phyloP scores from a whole-genome alignment of 2,797 vertebrate genomes.

The Chiroxiphia lanceolata region DNA sequence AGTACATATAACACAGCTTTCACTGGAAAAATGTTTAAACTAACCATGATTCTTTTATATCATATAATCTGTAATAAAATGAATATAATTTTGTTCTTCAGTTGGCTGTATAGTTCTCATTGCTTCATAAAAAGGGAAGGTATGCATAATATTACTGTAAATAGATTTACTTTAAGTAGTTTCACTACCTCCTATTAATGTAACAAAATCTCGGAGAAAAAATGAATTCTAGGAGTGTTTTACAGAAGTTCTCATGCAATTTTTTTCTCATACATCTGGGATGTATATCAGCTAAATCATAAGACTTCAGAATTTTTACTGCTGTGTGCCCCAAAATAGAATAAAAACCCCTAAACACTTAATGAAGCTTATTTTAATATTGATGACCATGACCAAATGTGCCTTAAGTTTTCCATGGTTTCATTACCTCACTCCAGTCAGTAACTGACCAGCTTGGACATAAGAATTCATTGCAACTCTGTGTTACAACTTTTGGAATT shows the following conservation, averaged over 20 bases:
- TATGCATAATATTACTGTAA: not conserved
- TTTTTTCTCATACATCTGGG: not conserved
- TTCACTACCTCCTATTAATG: not conserved
- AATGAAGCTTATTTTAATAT: not conserved
- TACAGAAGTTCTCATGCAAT: not conserved
- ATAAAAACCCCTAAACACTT: not conserved
- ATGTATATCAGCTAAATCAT: not conserved
- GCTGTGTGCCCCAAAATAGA: not conserved
- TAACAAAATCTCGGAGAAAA: not conserved
- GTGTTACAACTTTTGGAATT: conserved; percentile 75
- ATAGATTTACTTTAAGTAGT: not conserved
- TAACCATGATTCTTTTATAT: not conserved
- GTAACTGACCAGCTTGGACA: conserved; percentile 89
- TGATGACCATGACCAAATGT: accelerated
- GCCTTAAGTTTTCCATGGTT: not conserved
- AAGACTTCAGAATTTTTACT: not conserved
- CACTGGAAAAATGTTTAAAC: not conserved
- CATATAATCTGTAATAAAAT: not conserved
- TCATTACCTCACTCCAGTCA: conserved; percentile 93
- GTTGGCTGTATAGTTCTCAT: not conserved
- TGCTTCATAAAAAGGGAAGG: not conserved
- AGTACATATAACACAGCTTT: not conserved
- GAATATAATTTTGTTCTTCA: not conserved
- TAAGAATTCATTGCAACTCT: conserved; percentile 85
- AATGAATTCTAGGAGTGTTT: not conserved